phyloP scores from a whole-genome alignment of 2,888 invertebrate genomes.

The Lydus trimaculatus region DNA sequence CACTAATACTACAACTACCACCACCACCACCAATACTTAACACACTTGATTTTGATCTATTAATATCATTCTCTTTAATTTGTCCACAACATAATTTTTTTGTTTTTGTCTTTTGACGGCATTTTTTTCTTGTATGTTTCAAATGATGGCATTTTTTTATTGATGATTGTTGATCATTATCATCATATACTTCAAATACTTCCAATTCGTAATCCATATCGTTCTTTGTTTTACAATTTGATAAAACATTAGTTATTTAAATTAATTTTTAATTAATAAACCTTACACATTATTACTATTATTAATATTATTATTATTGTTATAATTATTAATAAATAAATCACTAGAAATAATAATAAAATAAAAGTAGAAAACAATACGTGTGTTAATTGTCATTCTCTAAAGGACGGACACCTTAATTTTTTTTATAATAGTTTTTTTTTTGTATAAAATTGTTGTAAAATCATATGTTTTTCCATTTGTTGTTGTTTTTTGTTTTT shows the following conservation, averaged over 20 bases:
- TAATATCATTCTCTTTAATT: constrained; percentile 51
- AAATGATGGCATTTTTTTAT: constrained; percentile 51
- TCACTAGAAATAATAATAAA: neutral
- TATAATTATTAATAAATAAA: neutral
- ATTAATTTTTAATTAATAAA: neutral
- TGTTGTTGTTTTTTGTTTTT: too few relatives aligned
- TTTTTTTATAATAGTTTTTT: too few relatives aligned
- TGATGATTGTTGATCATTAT: constrained; percentile 52
- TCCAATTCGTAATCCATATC: constrained; percentile 64
- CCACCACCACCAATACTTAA: constrained; percentile 36
- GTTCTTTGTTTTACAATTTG: constrained; percentile 14
- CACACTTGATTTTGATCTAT: constrained; percentile 55
- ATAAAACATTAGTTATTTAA: neutral
- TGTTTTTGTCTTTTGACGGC: constrained; percentile 55
- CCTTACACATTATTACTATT: neutral
- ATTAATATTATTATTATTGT: neutral
- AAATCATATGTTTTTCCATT: neutral
- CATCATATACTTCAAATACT: constrained; percentile 62
- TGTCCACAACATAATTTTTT: constrained; percentile 46
- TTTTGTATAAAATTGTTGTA: too few relatives aligned
- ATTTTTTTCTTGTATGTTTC: constrained; percentile 59
- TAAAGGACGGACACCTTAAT: neutral
- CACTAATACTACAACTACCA: neutral
- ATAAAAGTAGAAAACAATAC: neutral
- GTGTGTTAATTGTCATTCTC: neutral